Percentiles rank a stretch among this genome's conserved stretches.
Conservation (phyloP, 1,140 invertebrate species). For the Megathymus violae region DNA sequence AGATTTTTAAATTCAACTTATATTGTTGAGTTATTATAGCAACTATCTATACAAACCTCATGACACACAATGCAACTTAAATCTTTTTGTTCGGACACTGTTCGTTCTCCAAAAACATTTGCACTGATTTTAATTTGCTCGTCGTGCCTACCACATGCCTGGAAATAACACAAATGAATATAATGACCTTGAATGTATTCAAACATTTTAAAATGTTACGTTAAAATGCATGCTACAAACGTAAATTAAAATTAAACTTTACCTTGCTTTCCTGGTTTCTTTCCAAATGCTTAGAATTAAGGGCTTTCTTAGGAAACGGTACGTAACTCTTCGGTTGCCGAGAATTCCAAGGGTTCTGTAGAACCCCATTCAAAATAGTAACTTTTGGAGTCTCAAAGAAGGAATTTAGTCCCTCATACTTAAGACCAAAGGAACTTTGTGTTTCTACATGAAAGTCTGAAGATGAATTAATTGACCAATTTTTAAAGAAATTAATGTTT, state of each 20-base stretch:
- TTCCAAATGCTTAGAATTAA: neutral
- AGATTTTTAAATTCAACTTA: too few species aligned
- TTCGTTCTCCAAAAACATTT: neutral
- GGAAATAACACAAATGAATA: neutral
- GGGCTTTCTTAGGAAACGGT: conserved; percentile 49
- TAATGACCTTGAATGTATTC: neutral
- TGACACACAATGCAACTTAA: neutral
- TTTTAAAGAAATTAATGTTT: too few species aligned
- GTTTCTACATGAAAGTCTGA: neutral
- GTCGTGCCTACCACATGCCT: neutral
- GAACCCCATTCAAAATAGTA: conserved; percentile 57
- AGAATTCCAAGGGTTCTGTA: conserved; percentile 62
- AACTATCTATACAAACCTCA: too few species aligned
- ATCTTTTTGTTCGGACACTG: neutral
- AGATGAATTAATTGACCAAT: neutral
- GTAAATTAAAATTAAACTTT: neutral
- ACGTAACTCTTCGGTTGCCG: conserved; percentile 53
- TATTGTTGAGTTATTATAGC: too few species aligned
- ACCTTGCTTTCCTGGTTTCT: conserved; percentile 7
- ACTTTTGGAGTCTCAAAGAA: conserved; percentile 9
- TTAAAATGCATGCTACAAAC: too few species aligned
- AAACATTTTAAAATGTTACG: too few species aligned
- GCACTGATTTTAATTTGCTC: neutral
- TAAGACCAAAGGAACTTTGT: neutral
- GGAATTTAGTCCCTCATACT: neutral